These are phyloP conservation scores for Mastigias papua DNA, from an alignment of 30 jellyfish, hydroid and myxozoan species.

Conservation along the genomic window DNA sequence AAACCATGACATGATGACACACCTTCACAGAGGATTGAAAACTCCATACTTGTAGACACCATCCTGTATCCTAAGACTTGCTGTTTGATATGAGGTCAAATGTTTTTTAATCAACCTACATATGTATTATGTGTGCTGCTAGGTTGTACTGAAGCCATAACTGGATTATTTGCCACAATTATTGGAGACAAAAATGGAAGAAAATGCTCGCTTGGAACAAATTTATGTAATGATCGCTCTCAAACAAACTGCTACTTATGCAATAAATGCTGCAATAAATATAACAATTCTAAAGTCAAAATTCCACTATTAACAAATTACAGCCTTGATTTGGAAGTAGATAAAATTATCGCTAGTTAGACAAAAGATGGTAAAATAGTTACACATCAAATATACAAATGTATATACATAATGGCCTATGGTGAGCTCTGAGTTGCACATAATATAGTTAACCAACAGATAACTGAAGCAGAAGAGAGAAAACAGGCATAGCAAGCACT, in stretches of 20 bases:
- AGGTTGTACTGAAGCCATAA: no score
- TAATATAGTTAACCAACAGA: neutral
- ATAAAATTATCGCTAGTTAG: slow-evolving; percentile 69
- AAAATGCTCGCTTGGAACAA: neutral
- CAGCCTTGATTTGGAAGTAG: slow-evolving; percentile 76
- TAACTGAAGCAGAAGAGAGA: neutral
- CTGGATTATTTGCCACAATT: no score
- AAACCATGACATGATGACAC: no score
- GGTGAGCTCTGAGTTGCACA: slow-evolving; percentile 17
- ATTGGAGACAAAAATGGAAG: neutral
- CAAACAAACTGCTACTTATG: slow-evolving; percentile 59
- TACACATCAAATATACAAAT: slow-evolving; percentile 85
- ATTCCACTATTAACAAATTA: slow-evolving; percentile 72
- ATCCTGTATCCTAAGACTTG: no score
- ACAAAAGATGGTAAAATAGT: slow-evolving; percentile 80
- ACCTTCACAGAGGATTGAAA: no score
- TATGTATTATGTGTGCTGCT: no score
- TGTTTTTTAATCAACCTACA: no score
- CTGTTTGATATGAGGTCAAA: no score
- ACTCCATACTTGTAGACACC: no score
- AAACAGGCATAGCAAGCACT: no score
- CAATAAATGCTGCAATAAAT: slow-evolving; percentile 73
- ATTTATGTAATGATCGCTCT: slow-evolving; percentile 40
- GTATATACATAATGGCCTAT: slow-evolving; percentile 57
- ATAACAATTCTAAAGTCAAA: slow-evolving; percentile 70